Base-by-base conservation (phyloP, 1,140 invertebrate species). In the Drosophila guanche region DNA sequence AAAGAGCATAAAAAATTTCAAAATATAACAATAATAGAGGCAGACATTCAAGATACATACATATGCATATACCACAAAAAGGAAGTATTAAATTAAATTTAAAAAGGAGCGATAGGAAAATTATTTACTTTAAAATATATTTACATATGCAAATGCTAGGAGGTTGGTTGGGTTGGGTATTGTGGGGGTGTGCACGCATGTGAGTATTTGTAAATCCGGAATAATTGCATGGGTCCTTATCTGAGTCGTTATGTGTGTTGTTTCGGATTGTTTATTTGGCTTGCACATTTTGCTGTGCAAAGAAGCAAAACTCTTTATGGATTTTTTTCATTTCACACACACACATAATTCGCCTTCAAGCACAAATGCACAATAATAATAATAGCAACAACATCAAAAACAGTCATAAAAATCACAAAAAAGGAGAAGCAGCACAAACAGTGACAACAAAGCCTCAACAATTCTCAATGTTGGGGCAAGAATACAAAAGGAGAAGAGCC, bases 361-460 rank as follows among this genome's bases (percentile, higher is more conserved):
- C 81, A 67, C 63, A 88, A 88, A 79, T 88, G 83, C 83, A 70
- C 69, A 88, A 88, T 86, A 85, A 80, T 74, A 69, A 74, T 74
- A 78, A 59, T 45, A 68, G 41, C 37, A 51, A 42, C 29, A 46
- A 37, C 42, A 55, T 47, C 25, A 62, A 62, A n/a, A 41, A 57
- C 42, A 61, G 46, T 14, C 43, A 62, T 54, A 79, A 75, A 51
- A 62, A 72, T 53, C 65, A 75, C 27, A 80, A 46, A 85, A 65
- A 58, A 65, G 60, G 63, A 77, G 66, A 20, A 40, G 40, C 20
- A 50, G 29, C 59, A 69, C 69, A 73, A 75, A 84, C 79, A 80
- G 76, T 70, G 73, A 76, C 81, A 86, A 85, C 76, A 85, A 85
- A 86, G 81, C 52, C 81, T 79, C 66, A 72, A 76, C 76, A 79